Evolutionary conservation across 2,888 invertebrate genomes (phyloP), one percentile per base, ranked within the genome.

Genomic region (Acronicta alni): DNA sequence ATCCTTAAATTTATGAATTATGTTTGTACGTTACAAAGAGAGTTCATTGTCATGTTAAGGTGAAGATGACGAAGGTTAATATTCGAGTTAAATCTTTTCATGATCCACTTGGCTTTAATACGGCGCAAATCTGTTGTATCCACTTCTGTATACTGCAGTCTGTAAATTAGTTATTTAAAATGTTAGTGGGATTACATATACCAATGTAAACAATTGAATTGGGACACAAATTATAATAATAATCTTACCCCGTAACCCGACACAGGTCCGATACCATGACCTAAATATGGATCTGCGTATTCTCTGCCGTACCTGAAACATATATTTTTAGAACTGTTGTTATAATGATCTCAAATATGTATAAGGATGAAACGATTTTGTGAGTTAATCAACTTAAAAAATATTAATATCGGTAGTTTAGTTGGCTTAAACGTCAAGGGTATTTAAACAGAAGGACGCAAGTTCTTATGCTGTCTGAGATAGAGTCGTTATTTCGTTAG

Each of bases 191-290:
- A 26, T 26, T 26, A 26, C 26, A 26, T 26, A 9, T 26, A 4
- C 23, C 1, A 7, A 23, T 7, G 1, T 3, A 23, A 39, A 1
- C 16, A 15, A 18, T 10, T 16, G 3, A 10, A 42, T 20, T 3
- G 8, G n/a, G 3, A 30, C 12, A 17, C 16, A 7, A 20, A 48
- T 46, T 48, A 52, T 35, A 57, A 41, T 20, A 46, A 42, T 37
- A 48, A 73, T 89, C 96, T 96, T 96, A 99, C 99, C 96, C 98
- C 99, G 93, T 99, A 99, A 87, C 99, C 98, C 79, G 99, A 97
- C 84, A 99, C 97, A 81, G 99, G 99, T 87, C 99, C 99, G 90
- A 99, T 98, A 74, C 98, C 97, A 95, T 99, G 99, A 79, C 97
- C 98, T 87, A 99, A 95, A 94, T 98, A 99, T 62, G 98, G 98